A percentile compares a stretch with the other conserved stretches of the same genome.
Conservation (phyloP, 2,113 vertebrate genomes). For the Megaceryle maxima region DNA sequence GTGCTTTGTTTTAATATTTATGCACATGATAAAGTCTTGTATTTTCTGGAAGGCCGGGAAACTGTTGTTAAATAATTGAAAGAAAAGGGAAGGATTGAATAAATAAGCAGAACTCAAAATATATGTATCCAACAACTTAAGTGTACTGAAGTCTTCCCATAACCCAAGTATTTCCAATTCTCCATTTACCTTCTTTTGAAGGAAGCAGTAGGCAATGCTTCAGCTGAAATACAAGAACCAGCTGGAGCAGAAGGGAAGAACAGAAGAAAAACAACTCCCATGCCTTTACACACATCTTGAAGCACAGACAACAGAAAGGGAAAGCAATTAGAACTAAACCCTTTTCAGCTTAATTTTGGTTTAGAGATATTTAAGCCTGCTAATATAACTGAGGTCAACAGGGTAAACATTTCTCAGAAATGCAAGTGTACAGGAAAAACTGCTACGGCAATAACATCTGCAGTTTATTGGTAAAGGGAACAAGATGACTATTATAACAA, state of each 20-base stretch:
- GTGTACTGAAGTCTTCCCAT: not conserved
- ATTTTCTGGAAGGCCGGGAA: not conserved
- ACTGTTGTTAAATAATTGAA: not conserved
- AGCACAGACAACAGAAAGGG: not conserved
- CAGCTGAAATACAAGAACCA: not conserved
- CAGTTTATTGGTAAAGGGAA: not conserved
- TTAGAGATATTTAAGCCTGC: not conserved
- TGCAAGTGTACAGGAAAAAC: not conserved
- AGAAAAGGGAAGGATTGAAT: not conserved
- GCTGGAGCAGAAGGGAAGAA: not conserved
- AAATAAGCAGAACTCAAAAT: not conserved
- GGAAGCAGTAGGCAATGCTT: not conserved
- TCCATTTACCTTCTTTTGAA: not conserved
- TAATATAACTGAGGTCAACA: not conserved
- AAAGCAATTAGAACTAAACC: not conserved
- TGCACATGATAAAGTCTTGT: not conserved
- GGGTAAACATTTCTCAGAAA: not conserved
- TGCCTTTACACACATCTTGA: not conserved
- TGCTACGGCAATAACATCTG: fast-evolving
- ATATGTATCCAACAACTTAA: not conserved
- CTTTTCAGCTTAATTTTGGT: not conserved
- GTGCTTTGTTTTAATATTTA: not conserved
- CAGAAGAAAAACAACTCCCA: not conserved
- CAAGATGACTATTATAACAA: not conserved
- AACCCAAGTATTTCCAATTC: not conserved